Conservation (phyloP, 2,113 vertebrate species). For the Stigmatopora argus region DNA sequence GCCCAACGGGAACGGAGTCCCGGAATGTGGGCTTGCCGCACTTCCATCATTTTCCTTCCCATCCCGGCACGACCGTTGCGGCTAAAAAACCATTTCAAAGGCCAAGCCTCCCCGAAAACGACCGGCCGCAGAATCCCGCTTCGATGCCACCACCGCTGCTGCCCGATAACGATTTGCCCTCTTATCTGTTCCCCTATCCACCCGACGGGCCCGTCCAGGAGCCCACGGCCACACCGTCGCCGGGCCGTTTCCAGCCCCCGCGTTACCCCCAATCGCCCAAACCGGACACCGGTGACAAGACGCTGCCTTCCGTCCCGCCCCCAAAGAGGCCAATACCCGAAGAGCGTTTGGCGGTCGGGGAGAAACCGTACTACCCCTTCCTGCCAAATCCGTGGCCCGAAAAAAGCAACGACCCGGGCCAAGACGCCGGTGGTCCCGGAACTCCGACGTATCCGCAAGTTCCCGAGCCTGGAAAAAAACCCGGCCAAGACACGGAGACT, state of each 20-base stretch:
- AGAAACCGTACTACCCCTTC: neutral
- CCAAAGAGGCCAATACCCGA: neutral
- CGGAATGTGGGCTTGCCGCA: neutral
- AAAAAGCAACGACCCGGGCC: too few species aligned
- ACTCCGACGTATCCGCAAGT: too few species aligned
- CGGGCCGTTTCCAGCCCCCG: neutral
- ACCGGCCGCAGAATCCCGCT: neutral
- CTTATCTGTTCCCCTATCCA: slow-evolving; percentile 3
- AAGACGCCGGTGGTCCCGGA: too few species aligned
- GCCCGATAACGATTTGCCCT: neutral
- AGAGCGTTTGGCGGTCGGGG: too few species aligned
- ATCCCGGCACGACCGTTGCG: neutral
- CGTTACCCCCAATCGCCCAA: neutral
- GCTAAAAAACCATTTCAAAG: neutral
- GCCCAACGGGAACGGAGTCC: neutral
- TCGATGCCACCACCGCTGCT: neutral
- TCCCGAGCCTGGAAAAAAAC: neutral
- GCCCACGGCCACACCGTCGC: neutral
- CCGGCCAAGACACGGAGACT: neutral
- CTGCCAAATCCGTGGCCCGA: neutral
- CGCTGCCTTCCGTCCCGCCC: neutral
- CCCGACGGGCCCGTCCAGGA: neutral
- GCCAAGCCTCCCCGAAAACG: neutral
- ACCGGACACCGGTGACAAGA: neutral
- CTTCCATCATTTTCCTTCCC: neutral